Evolutionary conservation across 2,888 invertebrate genomes (phyloP), one percentile per base, ranked within the genome.

Genomic region (Leptinotarsa juncta): DNA sequence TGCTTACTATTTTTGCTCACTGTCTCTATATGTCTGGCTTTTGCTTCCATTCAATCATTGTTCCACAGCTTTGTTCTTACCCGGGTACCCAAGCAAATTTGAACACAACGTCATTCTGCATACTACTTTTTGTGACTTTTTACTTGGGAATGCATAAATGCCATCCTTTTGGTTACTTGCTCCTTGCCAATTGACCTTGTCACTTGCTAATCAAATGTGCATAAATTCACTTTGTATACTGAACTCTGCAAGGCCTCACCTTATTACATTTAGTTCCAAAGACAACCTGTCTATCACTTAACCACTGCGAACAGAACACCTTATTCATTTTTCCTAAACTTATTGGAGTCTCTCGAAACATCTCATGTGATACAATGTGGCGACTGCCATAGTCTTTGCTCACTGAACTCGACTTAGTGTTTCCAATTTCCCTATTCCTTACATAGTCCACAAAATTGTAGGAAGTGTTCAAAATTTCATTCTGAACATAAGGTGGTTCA

Each of bases 201-300:
- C 10, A 42, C 42, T 42, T 42, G 42, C 42, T 12, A 42, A 42
- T 42, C 10, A 10, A 42, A 10, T 42, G 42, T 42, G 42, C 42
- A 42, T 42, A 42, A 10, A 42, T 42, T 42, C 42, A 42, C 42
- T 42, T 42, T 3, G 0, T 42, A 42, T 10, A 42, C 42, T 42
- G 42, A 42, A 42, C 10, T 42, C 42, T 10, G 10, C 42, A 51
- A 16, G 12, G 53, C 62, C 75, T 83, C 87, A 96, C 95, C 92
- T 97, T 97, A 89, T 98, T 98, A 89, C 98, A 98, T 88, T 98
- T 98, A 69, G 98, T 98, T 71, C 98, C 98, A 87, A 97, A 97
- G 26, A 97, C 96, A 73, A 98, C 95, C 90, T 97, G 97, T 83
- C 96, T 91, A 88, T 97, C 96, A 81, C 96, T 96, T 55, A 98